These are phyloP conservation scores for Chrysaora quinquecirrha DNA, from an alignment of 30 jellyfish, hydroid and myxozoan genomes.

Conservation along the genomic window DNA sequence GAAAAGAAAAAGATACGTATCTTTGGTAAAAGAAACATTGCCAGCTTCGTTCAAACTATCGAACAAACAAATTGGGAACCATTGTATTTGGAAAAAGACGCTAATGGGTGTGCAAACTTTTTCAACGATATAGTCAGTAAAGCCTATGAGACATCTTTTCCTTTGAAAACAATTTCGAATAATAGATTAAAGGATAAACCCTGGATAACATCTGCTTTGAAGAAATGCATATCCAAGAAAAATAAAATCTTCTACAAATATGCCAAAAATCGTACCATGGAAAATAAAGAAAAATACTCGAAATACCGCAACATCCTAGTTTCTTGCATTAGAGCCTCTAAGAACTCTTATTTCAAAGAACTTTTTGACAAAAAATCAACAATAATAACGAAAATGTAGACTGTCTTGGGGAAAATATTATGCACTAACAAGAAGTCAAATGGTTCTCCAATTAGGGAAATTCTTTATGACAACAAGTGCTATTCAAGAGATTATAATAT, in stretches of 20 bases:
- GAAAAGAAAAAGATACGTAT: constrained; percentile 3
- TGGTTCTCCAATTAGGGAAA: neutral
- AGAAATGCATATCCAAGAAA: neutral
- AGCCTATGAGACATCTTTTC: neutral
- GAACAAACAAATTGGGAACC: neutral
- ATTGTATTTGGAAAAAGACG: too few relatives aligned
- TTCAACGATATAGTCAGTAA: neutral
- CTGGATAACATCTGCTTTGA: neutral
- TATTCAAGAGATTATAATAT: neutral
- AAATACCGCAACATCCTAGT: neutral
- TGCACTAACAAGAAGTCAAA: constrained; percentile 4
- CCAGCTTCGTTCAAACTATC: neutral
- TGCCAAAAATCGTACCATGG: constrained; percentile 4
- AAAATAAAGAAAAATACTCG: constrained; percentile 3
- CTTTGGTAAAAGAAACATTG: neutral
- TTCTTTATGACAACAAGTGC: neutral
- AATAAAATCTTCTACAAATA: neutral
- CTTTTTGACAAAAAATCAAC: constrained; percentile 7
- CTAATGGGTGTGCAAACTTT: constrained; percentile 1
- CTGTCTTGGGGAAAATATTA: constrained; percentile 2
- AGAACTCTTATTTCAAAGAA: constrained; percentile 1
- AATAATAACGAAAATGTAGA: constrained; percentile 11
- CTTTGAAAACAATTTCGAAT: constrained; percentile 2
- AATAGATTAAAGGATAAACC: constrained; percentile 11
- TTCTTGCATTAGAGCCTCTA: constrained; percentile 12